These are phyloP conservation scores for Drosophila ambigua DNA, from an alignment of 1,140 invertebrate genomes.

Conservation along the genomic window DNA sequence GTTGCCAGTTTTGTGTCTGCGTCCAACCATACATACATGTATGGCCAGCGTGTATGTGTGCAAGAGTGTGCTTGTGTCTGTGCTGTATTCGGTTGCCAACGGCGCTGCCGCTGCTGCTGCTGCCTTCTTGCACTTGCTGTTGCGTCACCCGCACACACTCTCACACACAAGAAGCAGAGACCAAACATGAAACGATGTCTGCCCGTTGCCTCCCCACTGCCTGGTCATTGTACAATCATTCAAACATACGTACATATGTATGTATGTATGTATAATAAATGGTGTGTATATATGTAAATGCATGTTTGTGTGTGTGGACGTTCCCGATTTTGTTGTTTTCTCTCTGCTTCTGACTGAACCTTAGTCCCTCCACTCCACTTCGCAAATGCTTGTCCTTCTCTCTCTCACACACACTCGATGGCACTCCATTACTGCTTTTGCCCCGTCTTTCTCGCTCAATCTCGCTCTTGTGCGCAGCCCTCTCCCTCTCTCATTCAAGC, in stretches of 20 bases:
- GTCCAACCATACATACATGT: background rate
- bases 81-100: slow-evolving; percentile 71
- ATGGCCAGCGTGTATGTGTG: slow-evolving; percentile 21
- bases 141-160: slow-evolving; percentile 73
- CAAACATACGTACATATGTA: background rate
- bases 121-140: slow-evolving; percentile 73
- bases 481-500: slow-evolving; percentile 12
- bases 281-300: slow-evolving; percentile 11
- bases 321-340: slow-evolving; percentile 45
- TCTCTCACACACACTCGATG: slow-evolving; percentile 13
- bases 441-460: slow-evolving; percentile 19
- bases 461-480: slow-evolving; percentile 42
- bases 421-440: slow-evolving; percentile 46
- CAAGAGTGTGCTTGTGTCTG: slow-evolving; percentile 24
- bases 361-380: slow-evolving; percentile 6
- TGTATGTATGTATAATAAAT: slow-evolving; percentile 22
- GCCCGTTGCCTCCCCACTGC: slow-evolving; percentile 8
- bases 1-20: slow-evolving; percentile 77
- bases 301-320: slow-evolving; percentile 41
- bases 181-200: slow-evolving; percentile 47
- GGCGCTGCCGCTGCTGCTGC: slow-evolving; percentile 48
- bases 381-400: slow-evolving; percentile 17
- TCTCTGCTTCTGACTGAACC: slow-evolving; percentile 59
- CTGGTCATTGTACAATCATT: slow-evolving; percentile 8
- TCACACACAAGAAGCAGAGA: slow-evolving; percentile 33